A percentile compares a stretch with the other conserved stretches of the same genome.
Evolutionary conservation across 2,888 invertebrate genomes (phyloP).

Genomic region (Allophyes oxyacanthae): DNA sequence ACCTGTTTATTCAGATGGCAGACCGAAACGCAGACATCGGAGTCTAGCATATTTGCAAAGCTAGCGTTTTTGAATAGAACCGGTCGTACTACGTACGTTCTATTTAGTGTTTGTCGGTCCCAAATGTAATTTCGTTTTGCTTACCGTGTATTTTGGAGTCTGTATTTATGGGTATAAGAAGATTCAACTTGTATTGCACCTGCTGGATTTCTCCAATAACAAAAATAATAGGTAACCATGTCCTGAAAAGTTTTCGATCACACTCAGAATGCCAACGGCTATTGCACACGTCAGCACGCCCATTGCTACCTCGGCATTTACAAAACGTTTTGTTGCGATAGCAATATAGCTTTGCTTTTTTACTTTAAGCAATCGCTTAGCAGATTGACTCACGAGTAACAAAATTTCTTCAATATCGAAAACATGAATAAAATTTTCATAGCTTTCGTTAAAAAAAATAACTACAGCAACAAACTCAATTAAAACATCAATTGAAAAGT

Average conservation of each 20-base stretch:
- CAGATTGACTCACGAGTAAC: no score
- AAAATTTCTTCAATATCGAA: neutral
- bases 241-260: conserved; percentile 28
- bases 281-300: conserved; percentile 9
- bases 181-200: conserved; percentile 20
- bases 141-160: conserved; percentile 33
- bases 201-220: conserved; percentile 21
- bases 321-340: conserved; percentile 6
- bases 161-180: conserved; percentile 25
- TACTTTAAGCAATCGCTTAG: no score
- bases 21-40: conserved; percentile 55
- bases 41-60: conserved; percentile 53
- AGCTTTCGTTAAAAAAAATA: conserved; percentile 23
- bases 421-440: conserved; percentile 7
- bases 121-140: conserved; percentile 46
- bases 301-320: conserved; percentile 7
- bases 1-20: conserved; percentile 56
- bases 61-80: conserved; percentile 57
- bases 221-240: conserved; percentile 30
- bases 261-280: conserved; percentile 27
- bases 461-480: conserved; percentile 40
- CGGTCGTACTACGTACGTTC: conserved; percentile 40
- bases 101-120: conserved; percentile 58
- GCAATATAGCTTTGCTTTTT: neutral
- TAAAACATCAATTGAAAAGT: conserved; percentile 52